Percentiles rank a stretch among this genome's conserved stretches.
These are phyloP conservation scores for Colius striatus DNA, from an alignment of 2,113 vertebrate species.

Conservation along the genomic window DNA sequence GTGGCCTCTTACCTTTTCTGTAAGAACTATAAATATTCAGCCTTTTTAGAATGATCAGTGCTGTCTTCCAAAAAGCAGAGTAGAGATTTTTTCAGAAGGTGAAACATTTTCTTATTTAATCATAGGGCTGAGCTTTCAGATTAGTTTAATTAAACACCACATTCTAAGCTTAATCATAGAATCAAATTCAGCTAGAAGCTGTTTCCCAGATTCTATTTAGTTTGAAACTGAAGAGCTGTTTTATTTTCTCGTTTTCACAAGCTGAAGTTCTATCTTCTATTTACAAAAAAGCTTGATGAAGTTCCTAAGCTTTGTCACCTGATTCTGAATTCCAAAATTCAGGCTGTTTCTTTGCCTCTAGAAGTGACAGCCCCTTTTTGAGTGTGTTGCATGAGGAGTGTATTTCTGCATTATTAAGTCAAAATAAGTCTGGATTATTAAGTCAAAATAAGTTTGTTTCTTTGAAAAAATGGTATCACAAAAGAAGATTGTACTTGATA, in stretches of 20 bases:
- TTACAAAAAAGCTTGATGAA: not conserved
- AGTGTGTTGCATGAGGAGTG: accelerated
- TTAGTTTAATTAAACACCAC: not conserved
- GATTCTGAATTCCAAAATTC: not conserved
- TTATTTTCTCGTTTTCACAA: not conserved
- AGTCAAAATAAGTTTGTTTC: not conserved
- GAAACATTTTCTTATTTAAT: not conserved
- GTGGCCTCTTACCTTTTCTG: not conserved
- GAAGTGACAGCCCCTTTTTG: not conserved
- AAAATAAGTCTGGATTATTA: not conserved
- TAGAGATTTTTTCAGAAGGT: not conserved
- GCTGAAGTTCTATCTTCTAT: not conserved
- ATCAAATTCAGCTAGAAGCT: not conserved
- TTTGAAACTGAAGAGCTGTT: not conserved
- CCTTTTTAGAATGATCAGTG: not conserved
- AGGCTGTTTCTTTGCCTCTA: not conserved
- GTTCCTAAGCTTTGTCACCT: not conserved
- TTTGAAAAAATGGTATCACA: not conserved
- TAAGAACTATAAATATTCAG: not conserved
- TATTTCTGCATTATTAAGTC: not conserved
- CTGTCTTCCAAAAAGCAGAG: not conserved
- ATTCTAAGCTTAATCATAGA: not conserved
- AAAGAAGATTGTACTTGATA: not conserved
- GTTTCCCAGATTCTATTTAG: not conserved
- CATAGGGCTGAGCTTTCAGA: not conserved